Evolutionary conservation across 2,888 invertebrate species (phyloP).

Genomic region (Leptinotarsa rubiginosa): DNA sequence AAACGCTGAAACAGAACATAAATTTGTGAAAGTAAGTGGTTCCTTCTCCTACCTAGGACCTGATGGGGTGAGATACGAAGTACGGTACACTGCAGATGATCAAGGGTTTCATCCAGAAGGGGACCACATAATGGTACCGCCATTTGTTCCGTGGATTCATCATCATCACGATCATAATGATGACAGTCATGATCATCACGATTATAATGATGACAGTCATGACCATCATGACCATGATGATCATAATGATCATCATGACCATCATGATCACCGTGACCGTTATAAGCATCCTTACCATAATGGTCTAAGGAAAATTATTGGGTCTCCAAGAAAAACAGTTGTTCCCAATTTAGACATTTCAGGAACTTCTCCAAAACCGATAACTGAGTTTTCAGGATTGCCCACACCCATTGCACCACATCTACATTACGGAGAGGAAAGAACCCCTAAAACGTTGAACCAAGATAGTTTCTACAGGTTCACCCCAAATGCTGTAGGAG

Average conservation of each 20-base stretch:
- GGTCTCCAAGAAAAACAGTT: background rate
- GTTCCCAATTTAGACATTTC: slow-evolving; percentile 3
- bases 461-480: background rate
- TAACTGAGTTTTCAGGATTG: slow-evolving; percentile 15
- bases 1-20: slow-evolving; percentile 50
- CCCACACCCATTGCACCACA: background rate
- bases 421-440: background rate
- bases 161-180: slow-evolving; percentile 28
- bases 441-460: background rate
- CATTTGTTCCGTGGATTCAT: slow-evolving; percentile 54
- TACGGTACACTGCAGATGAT: slow-evolving; percentile 68
- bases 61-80: slow-evolving; percentile 64
- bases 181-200: background rate
- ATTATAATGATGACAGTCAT: no score
- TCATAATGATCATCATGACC: slow-evolving; percentile 1
- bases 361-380: slow-evolving; percentile 27
- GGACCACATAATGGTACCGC: slow-evolving; percentile 55
- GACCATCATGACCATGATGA: slow-evolving; percentile 26
- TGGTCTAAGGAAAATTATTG: background rate
- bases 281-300: no score
- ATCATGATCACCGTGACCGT: no score
- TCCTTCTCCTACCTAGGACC: slow-evolving; percentile 65
- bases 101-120: slow-evolving; percentile 60
- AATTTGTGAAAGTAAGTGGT: slow-evolving; percentile 62
- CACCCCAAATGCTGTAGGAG: background rate